Conservation (phyloP, 2,113 vertebrate genomes). For the Litocranius walleri region DNA sequence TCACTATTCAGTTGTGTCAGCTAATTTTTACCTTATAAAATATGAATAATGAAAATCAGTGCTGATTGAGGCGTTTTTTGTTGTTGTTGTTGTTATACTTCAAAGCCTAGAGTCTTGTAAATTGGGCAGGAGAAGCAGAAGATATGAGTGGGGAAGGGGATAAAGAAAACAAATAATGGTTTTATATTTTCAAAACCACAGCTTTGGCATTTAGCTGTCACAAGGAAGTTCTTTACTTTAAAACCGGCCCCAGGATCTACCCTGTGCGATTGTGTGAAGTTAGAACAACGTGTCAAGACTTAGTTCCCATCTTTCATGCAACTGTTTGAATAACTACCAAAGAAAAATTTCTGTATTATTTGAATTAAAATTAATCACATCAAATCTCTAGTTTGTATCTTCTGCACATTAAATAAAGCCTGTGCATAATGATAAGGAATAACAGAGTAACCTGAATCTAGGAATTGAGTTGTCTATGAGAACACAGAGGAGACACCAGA, state of each 20-base stretch:
- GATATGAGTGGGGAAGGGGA: not conserved
- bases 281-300: constrained; percentile 73
- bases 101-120: constrained; percentile 57
- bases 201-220: constrained; percentile 79
- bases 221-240: constrained; percentile 76
- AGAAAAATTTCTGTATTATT: constrained; percentile 72
- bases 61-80: constrained; percentile 59
- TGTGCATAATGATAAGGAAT: constrained; percentile 61
- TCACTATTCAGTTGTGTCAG: constrained; percentile 35
- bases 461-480: not conserved
- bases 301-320: constrained; percentile 72
- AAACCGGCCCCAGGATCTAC: constrained; percentile 70
- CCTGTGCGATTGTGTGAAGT: constrained; percentile 72
- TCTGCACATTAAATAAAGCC: constrained; percentile 64
- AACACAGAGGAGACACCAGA: constrained; percentile 48
- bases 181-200: constrained; percentile 74
- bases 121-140: constrained; percentile 26
- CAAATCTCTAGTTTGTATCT: constrained; percentile 70
- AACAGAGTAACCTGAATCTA: constrained; percentile 55
- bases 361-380: constrained; percentile 75
- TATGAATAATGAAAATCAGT: constrained; percentile 53
- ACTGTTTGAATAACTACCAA: constrained; percentile 75
- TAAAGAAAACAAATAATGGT: constrained; percentile 72
- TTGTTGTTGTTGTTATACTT: constrained; percentile 1
- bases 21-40: constrained; percentile 70